Evolutionary conservation across 1,140 invertebrate genomes (phyloP), one percentile per base, ranked within the genome.

Genomic region (Prorops nasuta): DNA sequence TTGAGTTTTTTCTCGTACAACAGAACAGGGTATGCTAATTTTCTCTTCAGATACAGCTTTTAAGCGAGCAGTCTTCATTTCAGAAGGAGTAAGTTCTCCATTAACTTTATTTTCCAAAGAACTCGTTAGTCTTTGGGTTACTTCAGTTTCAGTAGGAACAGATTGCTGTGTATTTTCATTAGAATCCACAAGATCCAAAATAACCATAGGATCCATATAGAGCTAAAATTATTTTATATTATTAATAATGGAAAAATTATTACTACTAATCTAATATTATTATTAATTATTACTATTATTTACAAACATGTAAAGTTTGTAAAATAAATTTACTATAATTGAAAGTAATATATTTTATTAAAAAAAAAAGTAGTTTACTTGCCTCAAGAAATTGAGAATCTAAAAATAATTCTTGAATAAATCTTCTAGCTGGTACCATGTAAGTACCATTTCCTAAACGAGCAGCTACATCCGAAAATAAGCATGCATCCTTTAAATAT

Each of bases 361-460:
- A n/a, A n/a, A n/a, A n/a, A n/a, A n/a, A n/a, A n/a, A n/a, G n/a
- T n/a, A n/a, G n/a, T n/a, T n/a, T n/a, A 38, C 59, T 71, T 63
- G 76, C 72, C 45, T 73, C 76, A 15, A 87, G 85, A 64, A 93
- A 94, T 61, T 83, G 81, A 16, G 92, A 77, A 68, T 98, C 94
- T 22, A 94, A 81, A 76, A 98, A 98, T 4, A 98, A 78, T 76
- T 98, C 95, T 72, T 98, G 94, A 14, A 98, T 77, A 73, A 98
- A 94, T 54, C 93, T 83, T 16, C 95, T 80, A 2, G 92, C 86
- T 44, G 82, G 82, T 52, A 96, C 80, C 54, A 93, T 84, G 67
- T 94, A 96, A 17, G 86, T 87, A 67, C 87, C 89, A 22, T 83
- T 82, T 1, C 87, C 84, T 24, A 98, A 74, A 39, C 92, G 79